These are phyloP conservation scores for Aporophyla nigra DNA, from an alignment of 2,888 invertebrate genomes.

Conservation along the genomic window DNA sequence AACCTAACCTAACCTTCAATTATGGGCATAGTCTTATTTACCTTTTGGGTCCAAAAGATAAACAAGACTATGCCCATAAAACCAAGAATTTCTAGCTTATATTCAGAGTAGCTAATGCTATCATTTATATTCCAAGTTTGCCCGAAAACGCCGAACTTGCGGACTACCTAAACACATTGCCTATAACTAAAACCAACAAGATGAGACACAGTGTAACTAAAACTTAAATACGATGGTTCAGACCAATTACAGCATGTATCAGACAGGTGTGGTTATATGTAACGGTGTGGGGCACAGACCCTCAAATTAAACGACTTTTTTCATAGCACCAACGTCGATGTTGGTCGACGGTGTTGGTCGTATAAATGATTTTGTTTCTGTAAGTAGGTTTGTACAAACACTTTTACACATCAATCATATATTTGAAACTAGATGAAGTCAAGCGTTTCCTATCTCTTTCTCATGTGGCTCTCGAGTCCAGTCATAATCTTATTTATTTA, in stretches of 20 bases:
- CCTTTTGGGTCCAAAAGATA: slow-evolving; percentile 6
- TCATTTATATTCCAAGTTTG: slow-evolving; percentile 53
- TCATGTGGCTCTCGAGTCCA: no score
- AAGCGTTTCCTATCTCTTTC: no score
- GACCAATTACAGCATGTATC: neutral
- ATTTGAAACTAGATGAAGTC: no score
- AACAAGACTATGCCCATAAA: neutral
- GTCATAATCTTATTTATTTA: no score
- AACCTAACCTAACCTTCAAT: slow-evolving; percentile 1
- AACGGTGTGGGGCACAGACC: no score
- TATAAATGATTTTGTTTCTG: no score
- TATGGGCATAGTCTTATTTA: slow-evolving; percentile 6
- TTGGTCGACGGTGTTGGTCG: no score
- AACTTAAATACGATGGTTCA: neutral
- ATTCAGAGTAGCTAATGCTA: slow-evolving; percentile 35
- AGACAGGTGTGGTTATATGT: neutral
- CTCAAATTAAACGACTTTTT: no score
- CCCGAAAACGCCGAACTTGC: slow-evolving; percentile 17
- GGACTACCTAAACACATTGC: slow-evolving; percentile 35
- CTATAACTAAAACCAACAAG: slow-evolving; percentile 12
- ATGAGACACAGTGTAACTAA: slow-evolving; percentile 13
- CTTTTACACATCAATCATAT: no score
- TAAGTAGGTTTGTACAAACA: no score
- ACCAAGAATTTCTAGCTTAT: slow-evolving; percentile 34
- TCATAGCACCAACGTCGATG: no score